Evolutionary conservation across 2,888 invertebrate species (phyloP).

Genomic region (Cephus runcator): DNA sequence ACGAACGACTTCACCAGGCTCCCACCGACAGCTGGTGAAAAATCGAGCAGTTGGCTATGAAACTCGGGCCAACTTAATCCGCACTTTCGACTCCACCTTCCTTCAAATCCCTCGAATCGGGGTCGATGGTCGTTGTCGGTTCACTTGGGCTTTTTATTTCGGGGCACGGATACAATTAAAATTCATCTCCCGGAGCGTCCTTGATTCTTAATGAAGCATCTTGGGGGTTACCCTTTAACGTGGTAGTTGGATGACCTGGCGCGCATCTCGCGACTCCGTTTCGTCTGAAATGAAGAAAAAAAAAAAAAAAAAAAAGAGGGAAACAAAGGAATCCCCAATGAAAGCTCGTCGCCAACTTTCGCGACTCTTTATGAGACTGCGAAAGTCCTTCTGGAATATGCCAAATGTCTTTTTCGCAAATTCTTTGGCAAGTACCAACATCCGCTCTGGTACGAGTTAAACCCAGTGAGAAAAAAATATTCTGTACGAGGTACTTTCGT

Average conservation of each 20-base stretch:
- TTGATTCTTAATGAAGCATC: slow-evolving; percentile 45
- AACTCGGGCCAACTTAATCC: slow-evolving; percentile 40
- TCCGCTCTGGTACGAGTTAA: background rate
- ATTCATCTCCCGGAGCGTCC: slow-evolving; percentile 40
- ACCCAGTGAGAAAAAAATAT: background rate
- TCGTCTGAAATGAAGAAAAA: background rate
- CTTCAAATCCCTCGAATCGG: background rate
- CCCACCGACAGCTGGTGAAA: slow-evolving; percentile 48
- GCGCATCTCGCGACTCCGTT: background rate
- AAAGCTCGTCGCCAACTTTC: background rate
- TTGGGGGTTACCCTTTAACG: background rate
- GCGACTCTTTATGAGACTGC: background rate
- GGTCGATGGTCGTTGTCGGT: slow-evolving; percentile 21
- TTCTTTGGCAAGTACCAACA: background rate
- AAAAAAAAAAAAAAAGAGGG: background rate
- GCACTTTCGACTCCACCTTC: slow-evolving; percentile 10
- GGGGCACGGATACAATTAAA: slow-evolving; percentile 44
- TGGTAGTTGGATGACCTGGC: background rate
- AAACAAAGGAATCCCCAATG: background rate
- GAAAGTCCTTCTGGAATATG: background rate
- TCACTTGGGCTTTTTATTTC: slow-evolving; percentile 43
- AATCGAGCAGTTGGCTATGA: slow-evolving; percentile 19
- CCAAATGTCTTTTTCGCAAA: background rate
- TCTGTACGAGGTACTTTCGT: background rate
- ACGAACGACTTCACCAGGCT: slow-evolving; percentile 44